These are phyloP conservation scores for Caenorhabditis sulstoni DNA, from an alignment of 2,888 invertebrate genomes.

Conservation along the genomic window DNA sequence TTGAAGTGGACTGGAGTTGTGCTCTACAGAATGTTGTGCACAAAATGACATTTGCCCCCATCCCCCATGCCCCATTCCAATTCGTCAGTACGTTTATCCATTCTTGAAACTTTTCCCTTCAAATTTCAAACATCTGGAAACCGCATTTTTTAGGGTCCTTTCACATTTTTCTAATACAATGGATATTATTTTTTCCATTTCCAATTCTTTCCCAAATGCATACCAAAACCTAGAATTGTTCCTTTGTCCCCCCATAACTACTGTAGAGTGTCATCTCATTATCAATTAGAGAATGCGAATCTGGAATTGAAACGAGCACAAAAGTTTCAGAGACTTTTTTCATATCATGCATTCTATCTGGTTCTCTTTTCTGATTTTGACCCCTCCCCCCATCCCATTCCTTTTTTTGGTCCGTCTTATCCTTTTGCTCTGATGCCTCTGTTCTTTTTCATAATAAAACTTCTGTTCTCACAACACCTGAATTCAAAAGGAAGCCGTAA, in stretches of 20 bases:
- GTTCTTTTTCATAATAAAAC: not conserved
- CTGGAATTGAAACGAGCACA: constrained; percentile 12
- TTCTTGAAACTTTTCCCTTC: constrained; percentile 16
- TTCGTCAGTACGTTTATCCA: not conserved
- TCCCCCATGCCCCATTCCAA: constrained; percentile 3
- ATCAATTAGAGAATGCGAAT: constrained; percentile 4
- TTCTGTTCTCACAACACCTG: not conserved
- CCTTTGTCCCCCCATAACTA: no score
- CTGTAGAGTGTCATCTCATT: constrained; percentile 45
- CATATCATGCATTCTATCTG: constrained; percentile 60
- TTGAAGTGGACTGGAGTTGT: constrained; percentile 34
- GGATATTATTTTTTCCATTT: not conserved
- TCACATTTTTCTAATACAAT: constrained; percentile 28
- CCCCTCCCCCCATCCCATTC: not conserved
- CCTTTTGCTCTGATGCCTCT: not conserved
- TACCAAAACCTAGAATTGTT: constrained; percentile 2
- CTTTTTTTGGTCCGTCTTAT: not conserved
- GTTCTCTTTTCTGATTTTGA: constrained; percentile 32
- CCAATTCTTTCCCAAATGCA: not conserved
- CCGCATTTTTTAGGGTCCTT: constrained; percentile 25
- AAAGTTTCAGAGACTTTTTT: constrained; percentile 54
- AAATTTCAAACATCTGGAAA: constrained; percentile 7
- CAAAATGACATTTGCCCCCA: constrained; percentile 55
- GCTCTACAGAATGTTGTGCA: constrained; percentile 56
- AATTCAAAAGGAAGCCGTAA: constrained; percentile 36